phyloP scores from a whole-genome alignment of 2,797 vertebrate genomes.

The Cirrhinus molitorella region DNA sequence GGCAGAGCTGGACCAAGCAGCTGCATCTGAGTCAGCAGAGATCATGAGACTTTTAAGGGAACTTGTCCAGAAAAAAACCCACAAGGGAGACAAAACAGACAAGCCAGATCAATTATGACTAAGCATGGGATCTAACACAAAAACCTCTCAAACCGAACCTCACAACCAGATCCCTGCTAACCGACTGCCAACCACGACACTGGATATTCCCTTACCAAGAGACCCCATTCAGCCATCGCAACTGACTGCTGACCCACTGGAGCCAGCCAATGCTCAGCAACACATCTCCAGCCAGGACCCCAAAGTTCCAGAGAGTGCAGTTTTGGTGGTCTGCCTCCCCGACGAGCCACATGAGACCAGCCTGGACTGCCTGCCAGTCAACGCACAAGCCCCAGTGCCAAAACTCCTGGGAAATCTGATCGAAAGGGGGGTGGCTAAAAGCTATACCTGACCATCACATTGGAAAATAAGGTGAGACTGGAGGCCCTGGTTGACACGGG shows the following conservation, averaged over 20 bases:
- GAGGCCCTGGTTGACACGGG: conserved; percentile 33
- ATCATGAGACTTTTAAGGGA: too few relatives aligned
- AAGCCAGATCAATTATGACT: too few relatives aligned
- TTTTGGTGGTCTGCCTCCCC: neutral
- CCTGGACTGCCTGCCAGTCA: too few relatives aligned
- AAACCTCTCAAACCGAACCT: neutral
- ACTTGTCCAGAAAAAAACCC: too few relatives aligned
- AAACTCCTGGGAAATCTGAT: neutral
- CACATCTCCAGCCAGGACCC: neutral
- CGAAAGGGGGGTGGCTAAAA: neutral
- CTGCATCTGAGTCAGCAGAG: too few relatives aligned
- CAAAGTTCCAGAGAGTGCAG: neutral
- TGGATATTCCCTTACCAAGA: neutral
- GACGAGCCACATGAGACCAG: neutral
- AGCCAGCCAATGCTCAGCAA: neutral
- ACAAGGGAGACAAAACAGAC: too few relatives aligned
- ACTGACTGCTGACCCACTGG: neutral
- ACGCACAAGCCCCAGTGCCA: too few relatives aligned
- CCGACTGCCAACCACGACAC: neutral
- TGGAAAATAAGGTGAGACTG: too few relatives aligned
- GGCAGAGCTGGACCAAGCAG: too few relatives aligned
- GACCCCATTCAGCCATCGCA: neutral
- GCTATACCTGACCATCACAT: neutral
- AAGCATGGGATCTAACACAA: too few relatives aligned
- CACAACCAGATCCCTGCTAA: neutral